Evolutionary conservation across 2,113 vertebrate genomes (phyloP).

Genomic region (Hiodon alosoides): DNA sequence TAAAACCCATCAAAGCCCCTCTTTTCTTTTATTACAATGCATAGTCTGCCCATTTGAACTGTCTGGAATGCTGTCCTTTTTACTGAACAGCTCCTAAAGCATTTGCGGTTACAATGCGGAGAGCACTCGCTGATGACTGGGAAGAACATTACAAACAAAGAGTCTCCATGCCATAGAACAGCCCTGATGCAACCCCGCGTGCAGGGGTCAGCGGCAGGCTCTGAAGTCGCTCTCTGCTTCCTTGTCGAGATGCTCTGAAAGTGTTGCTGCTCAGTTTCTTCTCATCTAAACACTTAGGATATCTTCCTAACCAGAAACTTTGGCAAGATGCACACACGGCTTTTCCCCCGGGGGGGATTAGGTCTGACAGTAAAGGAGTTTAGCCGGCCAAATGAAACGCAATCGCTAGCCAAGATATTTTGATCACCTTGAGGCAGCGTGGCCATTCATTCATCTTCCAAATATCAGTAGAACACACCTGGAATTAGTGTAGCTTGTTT

Average conservation of each 20-base stretch:
- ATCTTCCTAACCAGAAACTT: background rate
- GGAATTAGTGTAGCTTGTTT: constrained; percentile 46
- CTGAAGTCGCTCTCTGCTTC: background rate
- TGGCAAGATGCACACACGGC: constrained; percentile 5
- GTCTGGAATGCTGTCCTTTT: background rate
- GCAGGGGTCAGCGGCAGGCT: too few relatives aligned
- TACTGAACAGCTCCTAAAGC: background rate
- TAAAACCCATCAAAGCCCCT: background rate
- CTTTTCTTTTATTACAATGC: background rate
- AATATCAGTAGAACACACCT: constrained; percentile 52
- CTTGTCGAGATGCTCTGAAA: background rate
- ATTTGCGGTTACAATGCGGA: constrained; percentile 5
- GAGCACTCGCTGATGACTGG: background rate
- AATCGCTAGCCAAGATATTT: constrained; percentile 48
- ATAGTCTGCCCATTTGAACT: background rate
- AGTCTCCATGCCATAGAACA: too few relatives aligned
- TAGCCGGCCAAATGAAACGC: constrained; percentile 37
- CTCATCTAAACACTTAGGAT: background rate
- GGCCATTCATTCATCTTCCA: constrained; percentile 47
- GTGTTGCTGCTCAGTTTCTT: background rate
- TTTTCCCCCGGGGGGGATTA: constrained; percentile 24
- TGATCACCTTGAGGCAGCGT: constrained; percentile 46
- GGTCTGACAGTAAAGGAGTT: constrained; percentile 29
- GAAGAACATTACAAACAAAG: background rate
- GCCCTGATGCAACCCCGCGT: too few relatives aligned